Evolutionary conservation across 2,113 vertebrate species (phyloP).

Genomic region (Columba livia): DNA sequence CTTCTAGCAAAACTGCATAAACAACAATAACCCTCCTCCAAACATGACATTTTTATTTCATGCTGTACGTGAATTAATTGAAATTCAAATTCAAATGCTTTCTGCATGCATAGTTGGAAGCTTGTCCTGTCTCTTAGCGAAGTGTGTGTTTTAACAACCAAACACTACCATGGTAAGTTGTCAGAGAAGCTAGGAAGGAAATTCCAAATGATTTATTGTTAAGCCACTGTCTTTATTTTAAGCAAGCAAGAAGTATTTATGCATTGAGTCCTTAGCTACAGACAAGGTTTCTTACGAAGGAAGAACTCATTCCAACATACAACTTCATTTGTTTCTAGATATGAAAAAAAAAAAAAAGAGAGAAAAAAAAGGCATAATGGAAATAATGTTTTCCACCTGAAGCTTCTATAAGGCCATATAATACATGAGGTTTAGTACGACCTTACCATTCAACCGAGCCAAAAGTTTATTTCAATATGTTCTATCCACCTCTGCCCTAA

Average conservation of each 20-base stretch:
- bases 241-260: not conserved
- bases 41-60: constrained; percentile 41
- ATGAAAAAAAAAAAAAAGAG: not conserved
- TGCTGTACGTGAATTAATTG: constrained; percentile 35
- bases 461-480: not conserved
- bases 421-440: not conserved
- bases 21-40: constrained; percentile 21
- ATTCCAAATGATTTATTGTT: constrained; percentile 33
- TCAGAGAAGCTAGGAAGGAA: constrained; percentile 28
- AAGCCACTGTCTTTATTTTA: constrained; percentile 40
- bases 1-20: not conserved
- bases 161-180: not conserved
- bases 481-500: not conserved
- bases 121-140: constrained; percentile 41
- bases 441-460: not conserved
- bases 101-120: constrained; percentile 37
- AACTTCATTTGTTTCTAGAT: not conserved
- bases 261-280: not conserved
- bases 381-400: not conserved
- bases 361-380: not conserved
- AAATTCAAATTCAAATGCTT: constrained; percentile 37
- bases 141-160: not conserved
- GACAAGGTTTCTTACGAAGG: not conserved
- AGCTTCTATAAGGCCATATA: not conserved
- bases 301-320: not conserved